phyloP scores from a whole-genome alignment of 2,113 vertebrate species.

The Panurus biarmicus region DNA sequence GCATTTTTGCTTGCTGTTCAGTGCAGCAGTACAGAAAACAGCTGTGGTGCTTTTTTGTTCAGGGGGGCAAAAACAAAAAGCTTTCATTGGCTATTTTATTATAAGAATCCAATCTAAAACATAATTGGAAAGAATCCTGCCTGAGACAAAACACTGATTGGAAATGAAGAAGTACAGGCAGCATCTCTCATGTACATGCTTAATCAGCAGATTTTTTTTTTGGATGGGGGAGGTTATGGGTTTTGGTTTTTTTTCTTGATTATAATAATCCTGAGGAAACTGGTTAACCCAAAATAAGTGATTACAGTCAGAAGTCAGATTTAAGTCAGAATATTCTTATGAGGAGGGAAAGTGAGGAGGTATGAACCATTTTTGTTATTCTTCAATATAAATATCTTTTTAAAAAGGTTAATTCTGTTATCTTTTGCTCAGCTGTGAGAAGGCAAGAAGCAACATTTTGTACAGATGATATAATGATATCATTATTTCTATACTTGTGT shows the following conservation, averaged over 20 bases:
- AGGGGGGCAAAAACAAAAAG: not conserved
- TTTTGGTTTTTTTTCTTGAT: not conserved
- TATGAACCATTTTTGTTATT: not conserved
- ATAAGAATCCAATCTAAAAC: not conserved
- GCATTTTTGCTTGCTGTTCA: not conserved
- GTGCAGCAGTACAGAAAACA: not conserved
- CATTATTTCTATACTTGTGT: not conserved
- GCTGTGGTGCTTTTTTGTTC: not conserved
- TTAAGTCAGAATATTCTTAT: not conserved
- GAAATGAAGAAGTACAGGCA: not conserved
- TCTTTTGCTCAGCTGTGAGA: not conserved
- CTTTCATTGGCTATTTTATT: not conserved
- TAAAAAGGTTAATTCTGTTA: not conserved
- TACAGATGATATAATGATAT: not conserved
- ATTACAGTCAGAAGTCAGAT: not conserved
- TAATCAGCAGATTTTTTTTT: not conserved
- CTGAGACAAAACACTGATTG: not conserved
- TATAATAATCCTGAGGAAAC: not conserved
- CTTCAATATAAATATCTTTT: not conserved
- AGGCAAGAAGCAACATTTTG: not conserved
- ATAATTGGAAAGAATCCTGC: not conserved
- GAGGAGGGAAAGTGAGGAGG: not conserved
- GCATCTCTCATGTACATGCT: not conserved
- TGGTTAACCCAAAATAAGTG: not conserved
- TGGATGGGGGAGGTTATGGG: fast-evolving